Evolutionary conservation across 2,113 vertebrate species (phyloP).

Genomic region (Patagioenas fasciata): DNA sequence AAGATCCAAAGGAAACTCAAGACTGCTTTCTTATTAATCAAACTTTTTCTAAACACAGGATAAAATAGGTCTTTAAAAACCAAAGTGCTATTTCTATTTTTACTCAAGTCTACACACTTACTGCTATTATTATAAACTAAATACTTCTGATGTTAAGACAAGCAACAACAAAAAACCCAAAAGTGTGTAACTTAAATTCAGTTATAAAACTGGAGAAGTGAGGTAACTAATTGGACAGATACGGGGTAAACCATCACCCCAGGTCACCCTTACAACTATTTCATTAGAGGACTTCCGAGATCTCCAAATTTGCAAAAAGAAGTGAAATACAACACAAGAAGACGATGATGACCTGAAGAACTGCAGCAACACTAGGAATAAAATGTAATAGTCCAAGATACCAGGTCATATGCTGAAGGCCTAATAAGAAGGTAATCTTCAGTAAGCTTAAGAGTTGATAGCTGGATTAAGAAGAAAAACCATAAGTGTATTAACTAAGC

Average conservation of each 20-base stretch:
- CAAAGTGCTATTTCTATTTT: neutral
- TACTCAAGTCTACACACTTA: neutral
- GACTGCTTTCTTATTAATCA: neutral
- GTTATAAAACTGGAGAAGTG: neutral
- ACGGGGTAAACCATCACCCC: neutral
- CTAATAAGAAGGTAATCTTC: neutral
- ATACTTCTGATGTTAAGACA: neutral
- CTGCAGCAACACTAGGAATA: neutral
- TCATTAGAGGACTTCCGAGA: neutral
- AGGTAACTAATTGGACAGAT: neutral
- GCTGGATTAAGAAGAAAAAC: neutral
- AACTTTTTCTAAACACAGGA: neutral
- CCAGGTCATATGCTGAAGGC: neutral
- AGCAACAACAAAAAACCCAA: rapidly evolving
- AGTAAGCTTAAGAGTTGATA: neutral
- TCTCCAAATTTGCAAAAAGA: neutral
- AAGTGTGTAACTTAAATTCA: rapidly evolving
- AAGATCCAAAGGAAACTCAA: neutral
- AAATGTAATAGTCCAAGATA: neutral
- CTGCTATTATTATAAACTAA: neutral
- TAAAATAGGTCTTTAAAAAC: neutral
- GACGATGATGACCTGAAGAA: neutral
- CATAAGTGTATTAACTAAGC: neutral
- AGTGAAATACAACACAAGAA: neutral
- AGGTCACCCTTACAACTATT: neutral